Evolutionary conservation across 2,888 invertebrate species (phyloP), one percentile per base, ranked within the genome.

Genomic region (Parthenolecanium corni): DNA sequence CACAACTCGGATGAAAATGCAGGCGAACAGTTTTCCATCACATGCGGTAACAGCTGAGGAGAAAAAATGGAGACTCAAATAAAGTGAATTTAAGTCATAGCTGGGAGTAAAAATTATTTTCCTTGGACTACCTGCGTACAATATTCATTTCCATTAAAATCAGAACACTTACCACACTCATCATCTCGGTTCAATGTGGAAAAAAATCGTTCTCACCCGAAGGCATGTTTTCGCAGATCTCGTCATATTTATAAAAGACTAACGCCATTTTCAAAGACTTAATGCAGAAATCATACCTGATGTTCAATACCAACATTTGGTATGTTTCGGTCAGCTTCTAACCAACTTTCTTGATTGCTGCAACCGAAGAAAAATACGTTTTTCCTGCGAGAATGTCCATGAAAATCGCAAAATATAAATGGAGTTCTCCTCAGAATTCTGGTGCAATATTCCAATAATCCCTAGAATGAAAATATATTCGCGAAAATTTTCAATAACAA

Each of bases 311-410:
- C 63, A 3, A 54, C 54, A 20, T 44, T 63, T 23, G 63, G 63
- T 36, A 63, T 31, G 36, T 21, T 54, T 14, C 63, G 52, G 20
- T 63, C 63, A 5, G 63, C 40, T 52, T 52, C 64, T 31, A 62
- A 24, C 84, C 84, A 84, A 69, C 83, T 83, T 72, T 81, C 80
- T 52, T 79, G 79, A 68, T 77, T 77, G 56, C 82, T 85, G 74
- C 89, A 90, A 18, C 89, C 89, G 73, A 87, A 89, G 70, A 89
- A 79, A 76, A 90, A 90, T 67, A 88, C 85, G 72, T 88, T 89
- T 76, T 88, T 87, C 73, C 84, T 82, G 63, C 88, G 78, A 66
- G 89, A 90, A 75, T 90, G 90, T 0, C 87, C 88, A 73, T 87
- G 87, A 71, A 83, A 83, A 74, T 88, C 87, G 72, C 85, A 83